Conservation (phyloP, 2,797 vertebrate species). For the Adrianichthys oophorus region DNA sequence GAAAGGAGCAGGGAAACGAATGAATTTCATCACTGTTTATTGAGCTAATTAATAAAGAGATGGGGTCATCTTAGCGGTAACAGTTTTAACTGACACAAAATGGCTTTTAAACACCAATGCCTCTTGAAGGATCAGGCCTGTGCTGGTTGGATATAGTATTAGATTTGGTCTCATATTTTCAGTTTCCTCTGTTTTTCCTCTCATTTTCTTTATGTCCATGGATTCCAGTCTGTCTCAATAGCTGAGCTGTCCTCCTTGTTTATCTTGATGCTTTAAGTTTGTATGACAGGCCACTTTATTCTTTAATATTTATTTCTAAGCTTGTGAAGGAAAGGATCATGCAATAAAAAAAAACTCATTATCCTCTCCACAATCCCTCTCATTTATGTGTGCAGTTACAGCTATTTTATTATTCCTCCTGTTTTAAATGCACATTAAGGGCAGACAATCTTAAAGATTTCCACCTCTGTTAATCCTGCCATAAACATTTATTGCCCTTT, state of each 20-base stretch:
- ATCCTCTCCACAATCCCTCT: neutral
- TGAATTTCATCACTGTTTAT: constrained; percentile 19
- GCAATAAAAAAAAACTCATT: constrained; percentile 36
- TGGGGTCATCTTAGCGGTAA: constrained; percentile 23
- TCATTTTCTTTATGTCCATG: too few species aligned
- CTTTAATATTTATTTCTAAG: constrained; percentile 35
- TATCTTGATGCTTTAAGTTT: constrained; percentile 30
- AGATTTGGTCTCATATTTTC: constrained; percentile 2
- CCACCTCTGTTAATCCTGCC: too few species aligned
- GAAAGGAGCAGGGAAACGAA: neutral
- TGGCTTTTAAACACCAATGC: constrained; percentile 38
- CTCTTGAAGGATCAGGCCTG: constrained; percentile 42
- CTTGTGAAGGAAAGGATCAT: constrained; percentile 29
- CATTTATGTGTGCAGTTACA: constrained; percentile 3
- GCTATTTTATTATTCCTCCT: neutral
- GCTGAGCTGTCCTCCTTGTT: too few species aligned
- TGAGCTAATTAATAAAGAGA: constrained; percentile 12
- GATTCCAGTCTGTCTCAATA: too few species aligned
- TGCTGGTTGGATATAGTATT: constrained; percentile 31
- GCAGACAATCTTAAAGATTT: too few species aligned
- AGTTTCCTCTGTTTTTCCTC: constrained; percentile 7
- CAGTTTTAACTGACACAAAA: constrained; percentile 41
- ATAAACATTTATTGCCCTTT: too few species aligned
- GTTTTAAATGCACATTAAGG: too few species aligned
- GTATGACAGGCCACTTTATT: constrained; percentile 39